Percentiles rank a stretch among this genome's conserved stretches.
Conservation (phyloP, 2,888 invertebrate species). For the Agrochola lychnidis region DNA sequence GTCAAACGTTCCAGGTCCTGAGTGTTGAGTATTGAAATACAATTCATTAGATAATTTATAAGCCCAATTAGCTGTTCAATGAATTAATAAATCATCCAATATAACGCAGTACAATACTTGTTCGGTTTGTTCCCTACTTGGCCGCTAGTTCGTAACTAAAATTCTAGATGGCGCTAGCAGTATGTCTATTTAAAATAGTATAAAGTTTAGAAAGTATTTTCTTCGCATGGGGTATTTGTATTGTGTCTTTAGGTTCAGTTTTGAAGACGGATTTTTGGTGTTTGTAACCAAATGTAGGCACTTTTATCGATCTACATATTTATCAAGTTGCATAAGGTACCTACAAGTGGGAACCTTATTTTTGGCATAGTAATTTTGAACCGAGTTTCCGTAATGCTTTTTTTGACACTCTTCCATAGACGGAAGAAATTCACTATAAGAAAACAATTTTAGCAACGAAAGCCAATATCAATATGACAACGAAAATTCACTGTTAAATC, state of each 20-base stretch:
- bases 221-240: neutral
- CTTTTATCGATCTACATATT: neutral
- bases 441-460: neutral
- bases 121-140: neutral
- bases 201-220: slow-evolving; percentile 48
- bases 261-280: slow-evolving; percentile 2
- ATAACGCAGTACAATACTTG: neutral
- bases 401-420: no score
- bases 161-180: slow-evolving; percentile 50
- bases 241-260: neutral
- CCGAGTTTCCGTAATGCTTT: neutral
- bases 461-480: neutral
- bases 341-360: neutral
- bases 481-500: neutral
- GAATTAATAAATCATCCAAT: neutral
- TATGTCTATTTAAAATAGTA: neutral
- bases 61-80: neutral
- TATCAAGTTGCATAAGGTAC: neutral
- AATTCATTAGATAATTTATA: neutral
- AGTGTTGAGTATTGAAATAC: neutral
- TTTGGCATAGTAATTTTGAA: neutral
- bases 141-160: neutral
- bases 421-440: neutral
- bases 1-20: no score
- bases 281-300: neutral